Conservation (phyloP, 2,888 invertebrate genomes). For the Zhengitettix transpicula region DNA sequence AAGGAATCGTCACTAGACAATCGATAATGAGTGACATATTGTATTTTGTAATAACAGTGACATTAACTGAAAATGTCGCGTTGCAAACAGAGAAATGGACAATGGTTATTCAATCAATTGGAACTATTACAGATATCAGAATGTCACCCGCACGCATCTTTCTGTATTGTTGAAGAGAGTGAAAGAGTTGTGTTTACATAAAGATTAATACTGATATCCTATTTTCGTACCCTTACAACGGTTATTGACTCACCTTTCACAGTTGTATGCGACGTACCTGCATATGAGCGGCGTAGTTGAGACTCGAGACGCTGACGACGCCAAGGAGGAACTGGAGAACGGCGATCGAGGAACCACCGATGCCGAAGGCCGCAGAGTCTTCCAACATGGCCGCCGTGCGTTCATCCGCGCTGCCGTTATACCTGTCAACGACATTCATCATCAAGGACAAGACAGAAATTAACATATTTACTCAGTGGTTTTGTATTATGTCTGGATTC, state of each 20-base stretch:
- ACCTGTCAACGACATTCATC: background rate
- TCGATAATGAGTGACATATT: constrained; percentile 25
- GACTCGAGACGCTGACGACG: background rate
- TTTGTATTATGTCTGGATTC: too few relatives aligned
- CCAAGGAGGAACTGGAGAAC: constrained; percentile 5
- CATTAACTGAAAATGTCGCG: constrained; percentile 28
- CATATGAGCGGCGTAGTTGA: constrained; percentile 7
- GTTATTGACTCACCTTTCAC: too few relatives aligned
- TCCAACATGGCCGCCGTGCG: constrained; percentile 6
- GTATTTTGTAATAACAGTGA: constrained; percentile 26
- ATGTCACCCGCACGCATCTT: background rate
- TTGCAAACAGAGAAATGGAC: too few relatives aligned
- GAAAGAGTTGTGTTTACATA: too few relatives aligned
- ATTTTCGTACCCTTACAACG: too few relatives aligned
- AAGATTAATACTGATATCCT: too few relatives aligned
- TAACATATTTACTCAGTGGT: too few relatives aligned
- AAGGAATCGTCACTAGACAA: constrained; percentile 27
- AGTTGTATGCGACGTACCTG: constrained; percentile 21
- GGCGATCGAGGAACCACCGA: constrained; percentile 1
- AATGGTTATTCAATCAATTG: background rate
- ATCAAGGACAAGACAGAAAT: too few relatives aligned
- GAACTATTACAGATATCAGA: background rate
- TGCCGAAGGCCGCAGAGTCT: constrained; percentile 8
- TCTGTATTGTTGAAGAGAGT: too few relatives aligned
- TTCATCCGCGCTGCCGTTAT: constrained; percentile 7